Base-by-base conservation (phyloP, 2,888 invertebrate species). In the Dexiosoma caninum region DNA sequence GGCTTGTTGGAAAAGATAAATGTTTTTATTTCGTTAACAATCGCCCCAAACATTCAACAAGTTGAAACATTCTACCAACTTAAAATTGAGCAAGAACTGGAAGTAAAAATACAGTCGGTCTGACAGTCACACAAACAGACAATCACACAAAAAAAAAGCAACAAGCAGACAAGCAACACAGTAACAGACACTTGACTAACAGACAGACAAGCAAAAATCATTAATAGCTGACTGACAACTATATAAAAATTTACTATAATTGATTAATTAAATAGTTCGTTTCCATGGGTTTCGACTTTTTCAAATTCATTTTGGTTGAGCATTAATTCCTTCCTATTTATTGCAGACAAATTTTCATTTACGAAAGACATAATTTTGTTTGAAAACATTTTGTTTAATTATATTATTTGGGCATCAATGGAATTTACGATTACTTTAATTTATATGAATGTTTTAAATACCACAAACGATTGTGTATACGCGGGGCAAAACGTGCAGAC, bases 11-110 rank as follows among this genome's bases (percentile, higher is more conserved):
- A 27, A 19, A 35, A 40, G n/a, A 23, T 14, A 40, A 14, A 21
- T 23, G 10, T 14, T 59, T 32, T 30, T n/a, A n/a, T 49, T 30
- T 30, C 37, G 57, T 51, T n/a, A 14, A 0, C 37, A 71, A 62
- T 72, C 44, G 42, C 30, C 30, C 19, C 32, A 66, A 46, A 60
- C 44, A 53, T 16, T 67, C 60, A 67, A 62, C 55, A 67, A 44
- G 71, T 78, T 57, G 51, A 71, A 59, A 55, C 14, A 23, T 37
- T 62, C 37, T 30, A 21, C 7, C 16, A 53, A 76, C 10, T 60
- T 16, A 44, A 59, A 23, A 35, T 27, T 2, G n/a, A 35, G 23
- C 12, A 21, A 44, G 16, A 19, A 16, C 44, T 21, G n/a, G 10
- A 21, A 27, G 9, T 30, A 27, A 37, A 49, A 30, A 19, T 21